Conservation (phyloP, 2,113 vertebrate species). For the Tinamus guttatus region DNA sequence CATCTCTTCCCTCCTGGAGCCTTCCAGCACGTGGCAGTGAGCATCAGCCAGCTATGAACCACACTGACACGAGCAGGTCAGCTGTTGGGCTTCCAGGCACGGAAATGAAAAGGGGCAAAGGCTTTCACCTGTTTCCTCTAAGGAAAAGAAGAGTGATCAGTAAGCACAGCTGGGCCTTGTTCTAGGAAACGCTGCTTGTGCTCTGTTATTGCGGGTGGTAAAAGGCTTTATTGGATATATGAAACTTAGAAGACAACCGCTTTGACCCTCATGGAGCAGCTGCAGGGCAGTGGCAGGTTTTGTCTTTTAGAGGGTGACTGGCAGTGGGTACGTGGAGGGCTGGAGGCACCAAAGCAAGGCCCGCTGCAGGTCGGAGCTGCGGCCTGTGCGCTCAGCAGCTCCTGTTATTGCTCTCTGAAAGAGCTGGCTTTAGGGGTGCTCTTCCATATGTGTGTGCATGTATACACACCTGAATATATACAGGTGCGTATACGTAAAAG, state of each 20-base stretch:
- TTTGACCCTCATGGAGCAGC: constrained; percentile 8
- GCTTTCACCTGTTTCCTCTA: constrained; percentile 26
- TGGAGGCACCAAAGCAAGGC: background rate
- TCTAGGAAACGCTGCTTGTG: background rate
- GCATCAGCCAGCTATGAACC: background rate
- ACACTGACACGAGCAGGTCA: background rate
- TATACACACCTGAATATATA: background rate
- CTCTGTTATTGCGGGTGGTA: background rate
- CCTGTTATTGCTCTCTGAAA: background rate
- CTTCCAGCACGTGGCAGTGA: background rate
- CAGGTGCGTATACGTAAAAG: background rate
- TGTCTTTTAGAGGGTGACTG: background rate
- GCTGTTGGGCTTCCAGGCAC: background rate
- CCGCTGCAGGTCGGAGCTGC: background rate
- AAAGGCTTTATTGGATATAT: background rate
- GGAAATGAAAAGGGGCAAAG: background rate
- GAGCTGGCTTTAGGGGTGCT: background rate
- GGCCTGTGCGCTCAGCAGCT: background rate
- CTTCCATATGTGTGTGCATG: background rate
- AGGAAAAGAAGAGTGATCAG: background rate
- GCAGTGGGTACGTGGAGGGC: background rate
- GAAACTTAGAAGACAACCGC: background rate
- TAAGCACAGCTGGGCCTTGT: background rate
- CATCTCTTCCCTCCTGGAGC: background rate
- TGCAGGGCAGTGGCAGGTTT: background rate